A percentile compares a stretch with the other conserved stretches of the same genome.
Evolutionary conservation across 1,140 invertebrate genomes (phyloP).

Genomic region (Gonioctena quinquepunctata): DNA sequence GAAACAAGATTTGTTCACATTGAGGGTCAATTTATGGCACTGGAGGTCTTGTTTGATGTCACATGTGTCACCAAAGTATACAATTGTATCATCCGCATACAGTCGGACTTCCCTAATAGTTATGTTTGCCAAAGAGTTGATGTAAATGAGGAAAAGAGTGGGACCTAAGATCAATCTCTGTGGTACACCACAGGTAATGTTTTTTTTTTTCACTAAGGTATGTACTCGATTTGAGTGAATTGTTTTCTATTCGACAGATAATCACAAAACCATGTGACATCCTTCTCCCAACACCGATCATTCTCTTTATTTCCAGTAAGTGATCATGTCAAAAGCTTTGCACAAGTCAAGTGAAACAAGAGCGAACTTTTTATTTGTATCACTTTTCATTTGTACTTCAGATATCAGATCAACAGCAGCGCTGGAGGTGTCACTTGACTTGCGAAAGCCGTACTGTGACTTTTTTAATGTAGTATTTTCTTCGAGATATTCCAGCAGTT

Average conservation of each 20-base stretch:
- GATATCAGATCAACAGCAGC: constrained; percentile 2
- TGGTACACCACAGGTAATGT: neutral
- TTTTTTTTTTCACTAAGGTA: neutral
- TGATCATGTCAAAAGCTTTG: neutral
- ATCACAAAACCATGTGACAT: neutral
- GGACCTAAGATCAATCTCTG: constrained; percentile 11
- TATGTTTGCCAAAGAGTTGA: constrained; percentile 6
- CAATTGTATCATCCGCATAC: neutral
- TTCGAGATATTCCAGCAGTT: neutral
- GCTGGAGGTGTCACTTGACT: neutral
- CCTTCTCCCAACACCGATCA: neutral
- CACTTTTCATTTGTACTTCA: neutral
- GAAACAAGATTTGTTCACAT: neutral
- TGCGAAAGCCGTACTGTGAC: neutral
- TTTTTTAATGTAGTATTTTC: neutral
- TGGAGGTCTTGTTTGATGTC: neutral
- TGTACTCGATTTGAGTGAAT: neutral
- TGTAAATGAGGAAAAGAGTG: constrained; percentile 2
- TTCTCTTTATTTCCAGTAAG: constrained; percentile 8
- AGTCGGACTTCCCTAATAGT: neutral
- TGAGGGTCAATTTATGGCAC: neutral
- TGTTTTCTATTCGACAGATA: constrained; percentile 6
- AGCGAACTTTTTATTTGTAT: neutral
- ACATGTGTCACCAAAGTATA: neutral
- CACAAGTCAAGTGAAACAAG: constrained; percentile 9